Evolutionary conservation across 2,888 invertebrate species (phyloP), one percentile per base, ranked within the genome.

Genomic region (Melipona beecheii): DNA sequence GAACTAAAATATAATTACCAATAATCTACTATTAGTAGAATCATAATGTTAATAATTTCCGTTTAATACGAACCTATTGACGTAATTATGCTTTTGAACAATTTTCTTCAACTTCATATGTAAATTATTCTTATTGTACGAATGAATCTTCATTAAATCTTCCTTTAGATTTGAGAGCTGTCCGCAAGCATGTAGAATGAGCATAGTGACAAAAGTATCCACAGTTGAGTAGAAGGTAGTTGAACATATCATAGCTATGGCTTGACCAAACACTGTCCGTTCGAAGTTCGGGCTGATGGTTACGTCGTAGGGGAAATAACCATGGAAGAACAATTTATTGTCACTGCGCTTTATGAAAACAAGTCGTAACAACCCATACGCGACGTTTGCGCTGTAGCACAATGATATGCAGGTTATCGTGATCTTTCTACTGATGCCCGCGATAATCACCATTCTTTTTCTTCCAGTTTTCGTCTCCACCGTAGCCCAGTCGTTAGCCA

Each of bases 111-210:
- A 31, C 15, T 17, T 54, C 21, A 0, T 1, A 5, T 43, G 54
- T 0, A 84, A 62, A 21, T 81, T 52, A 4, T n/a, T 9, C 0
- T 27, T 49, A 2, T 54, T 62, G 0, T 17, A 0, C 0, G 15
- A 13, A 4, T 13, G 36, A 5, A 86, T 56, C 6, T 64, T 50
- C 21, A 4, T 54, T 2, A 89, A n/a, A 1, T 84, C 52, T 0
- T n/a, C 0, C 24, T 27, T 65, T 24, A 89, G 19, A 43, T 69
- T 86, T 11, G 78, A 31, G 0, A 90, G 56, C 27, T 89, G 89
- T 13, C 83, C 88, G 31, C 90, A 88, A 0, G 80, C 52, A 9
- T 88, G 88, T 4, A 89, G 69, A 2, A 90, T 71, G 43, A 90
- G 27, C 75, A 81, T 83, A 1, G 76, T 82, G 3, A 90, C 36